Conservation (phyloP, 1,140 invertebrate species). For the Arctopsyche grandis region DNA sequence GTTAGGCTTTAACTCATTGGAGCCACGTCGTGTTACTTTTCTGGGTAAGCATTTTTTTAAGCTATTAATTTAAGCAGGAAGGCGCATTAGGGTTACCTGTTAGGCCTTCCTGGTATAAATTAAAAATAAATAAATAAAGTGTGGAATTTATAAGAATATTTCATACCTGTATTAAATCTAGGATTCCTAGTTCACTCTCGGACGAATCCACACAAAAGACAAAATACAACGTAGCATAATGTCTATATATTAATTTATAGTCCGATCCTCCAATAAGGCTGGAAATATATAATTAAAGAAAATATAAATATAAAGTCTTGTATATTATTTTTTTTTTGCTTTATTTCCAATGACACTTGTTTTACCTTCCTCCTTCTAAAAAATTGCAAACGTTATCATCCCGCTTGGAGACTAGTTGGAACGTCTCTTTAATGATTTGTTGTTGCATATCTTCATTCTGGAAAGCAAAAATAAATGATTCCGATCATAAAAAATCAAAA, state of each 20-base stretch:
- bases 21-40: no score
- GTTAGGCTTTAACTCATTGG: no score
- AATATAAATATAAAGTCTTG: background rate
- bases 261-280: slow-evolving; percentile 97
- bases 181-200: slow-evolving; percentile 97
- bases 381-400: slow-evolving; percentile 99
- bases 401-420: slow-evolving; percentile 97
- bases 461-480: slow-evolving; percentile 57
- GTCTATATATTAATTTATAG: slow-evolving; percentile 98
- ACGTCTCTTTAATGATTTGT: slow-evolving; percentile 99
- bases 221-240: slow-evolving; percentile 99
- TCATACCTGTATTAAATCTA: slow-evolving; percentile 94
- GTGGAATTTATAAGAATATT: background rate
- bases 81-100: no score
- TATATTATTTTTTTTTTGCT: background rate
- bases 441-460: slow-evolving; percentile 99
- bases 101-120: background rate
- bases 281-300: slow-evolving; percentile 61
- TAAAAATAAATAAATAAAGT: background rate
- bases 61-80: no score
- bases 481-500: no score
- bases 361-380: slow-evolving; percentile 97
- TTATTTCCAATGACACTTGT: background rate
- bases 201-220: slow-evolving; percentile 99
- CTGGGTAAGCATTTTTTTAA: no score